Percentiles rank a stretch among this genome's conserved stretches.
phyloP scores from a whole-genome alignment of 2,888 invertebrate species.

The Baronia brevicornis region DNA sequence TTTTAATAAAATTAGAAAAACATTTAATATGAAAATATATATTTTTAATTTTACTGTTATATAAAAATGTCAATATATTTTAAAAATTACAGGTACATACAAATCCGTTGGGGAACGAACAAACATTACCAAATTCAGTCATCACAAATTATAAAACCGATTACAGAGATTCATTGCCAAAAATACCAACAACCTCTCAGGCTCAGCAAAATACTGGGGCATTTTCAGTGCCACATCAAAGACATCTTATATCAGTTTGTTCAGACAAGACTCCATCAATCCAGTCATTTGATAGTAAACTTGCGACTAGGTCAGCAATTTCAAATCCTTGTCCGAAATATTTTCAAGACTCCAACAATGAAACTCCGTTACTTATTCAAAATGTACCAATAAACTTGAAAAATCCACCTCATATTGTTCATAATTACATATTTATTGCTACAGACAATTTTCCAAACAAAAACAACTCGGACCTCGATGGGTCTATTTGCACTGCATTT shows the following conservation, averaged over 20 bases:
- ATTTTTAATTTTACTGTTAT: constrained; percentile 1
- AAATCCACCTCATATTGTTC: constrained; percentile 28
- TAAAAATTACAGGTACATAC: constrained; percentile 10
- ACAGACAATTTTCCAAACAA: constrained; percentile 24
- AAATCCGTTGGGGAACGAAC: constrained; percentile 6
- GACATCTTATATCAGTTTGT: neutral
- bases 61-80: neutral
- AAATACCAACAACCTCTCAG: neutral
- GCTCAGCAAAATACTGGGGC: neutral
- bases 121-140: constrained; percentile 2
- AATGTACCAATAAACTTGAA: constrained; percentile 1
- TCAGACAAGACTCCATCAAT: neutral
- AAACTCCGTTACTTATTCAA: constrained; percentile 1
- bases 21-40: too few relatives aligned
- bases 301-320: constrained; percentile 1
- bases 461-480: constrained; percentile 11
- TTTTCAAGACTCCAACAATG: neutral
- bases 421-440: constrained; percentile 38
- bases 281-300: constrained; percentile 2
- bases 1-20: too few relatives aligned
- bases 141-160: constrained; percentile 3
- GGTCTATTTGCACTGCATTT: too few relatives aligned
- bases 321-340: neutral
- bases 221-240: neutral
- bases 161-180: constrained; percentile 4